A percentile compares a stretch with the other conserved stretches of the same genome.
phyloP scores from a whole-genome alignment of 2,797 vertebrate genomes.

The Poeciliopsis paucimaculata region DNA sequence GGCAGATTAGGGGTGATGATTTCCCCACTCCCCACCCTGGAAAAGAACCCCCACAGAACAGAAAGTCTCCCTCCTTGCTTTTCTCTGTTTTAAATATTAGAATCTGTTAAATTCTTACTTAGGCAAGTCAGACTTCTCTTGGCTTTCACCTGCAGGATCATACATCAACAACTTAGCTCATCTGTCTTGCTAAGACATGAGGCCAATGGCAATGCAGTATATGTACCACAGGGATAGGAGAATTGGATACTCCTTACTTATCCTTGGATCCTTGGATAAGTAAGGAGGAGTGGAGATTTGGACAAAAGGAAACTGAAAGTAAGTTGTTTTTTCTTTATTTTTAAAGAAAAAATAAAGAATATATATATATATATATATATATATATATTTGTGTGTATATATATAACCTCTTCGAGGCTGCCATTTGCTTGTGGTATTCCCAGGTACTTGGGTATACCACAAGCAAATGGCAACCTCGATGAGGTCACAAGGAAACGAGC shows the following conservation, averaged over 20 bases:
- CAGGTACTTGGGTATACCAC: too few relatives aligned
- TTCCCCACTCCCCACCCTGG: slow-evolving; percentile 2
- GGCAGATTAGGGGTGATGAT: slow-evolving; percentile 62
- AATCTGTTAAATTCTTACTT: slow-evolving; percentile 49
- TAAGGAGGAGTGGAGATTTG: neutral
- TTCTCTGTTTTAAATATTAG: slow-evolving; percentile 29
- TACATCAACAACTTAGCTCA: slow-evolving; percentile 48
- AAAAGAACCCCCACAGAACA: slow-evolving; percentile 13
- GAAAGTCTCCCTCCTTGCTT: slow-evolving; percentile 1
- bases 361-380: too few relatives aligned
- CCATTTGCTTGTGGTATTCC: too few relatives aligned
- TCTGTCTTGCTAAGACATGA: slow-evolving; percentile 47
- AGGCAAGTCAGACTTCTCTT: slow-evolving; percentile 49
- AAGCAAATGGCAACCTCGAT: too few relatives aligned
- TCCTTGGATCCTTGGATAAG: slow-evolving; percentile 9
- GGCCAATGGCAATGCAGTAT: slow-evolving; percentile 39
- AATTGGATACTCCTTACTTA: slow-evolving; percentile 8
- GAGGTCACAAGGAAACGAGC: too few relatives aligned
- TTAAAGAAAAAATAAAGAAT: neutral
- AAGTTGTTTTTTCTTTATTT: neutral
- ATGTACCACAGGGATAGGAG: slow-evolving; percentile 30
- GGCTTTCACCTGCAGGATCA: slow-evolving; percentile 48
- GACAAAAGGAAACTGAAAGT: slow-evolving; percentile 12
- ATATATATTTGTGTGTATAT: too few relatives aligned
- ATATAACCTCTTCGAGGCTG: too few relatives aligned